Evolutionary conservation across 2,888 invertebrate species (phyloP).

Genomic region (Sipha maydis): DNA sequence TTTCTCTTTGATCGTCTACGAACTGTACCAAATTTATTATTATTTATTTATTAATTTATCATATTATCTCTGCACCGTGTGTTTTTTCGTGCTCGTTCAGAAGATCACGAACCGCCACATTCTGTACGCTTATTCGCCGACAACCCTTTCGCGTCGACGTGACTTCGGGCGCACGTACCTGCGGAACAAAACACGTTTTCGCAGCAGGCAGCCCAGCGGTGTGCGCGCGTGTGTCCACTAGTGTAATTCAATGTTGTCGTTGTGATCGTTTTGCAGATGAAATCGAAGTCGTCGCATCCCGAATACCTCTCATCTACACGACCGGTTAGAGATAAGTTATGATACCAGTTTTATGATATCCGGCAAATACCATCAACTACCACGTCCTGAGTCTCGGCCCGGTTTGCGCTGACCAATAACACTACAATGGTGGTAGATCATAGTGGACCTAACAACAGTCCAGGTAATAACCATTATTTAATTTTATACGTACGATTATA

Average conservation of each 20-base stretch:
- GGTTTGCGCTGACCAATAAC: constrained; percentile 42
- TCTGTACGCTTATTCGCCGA: neutral
- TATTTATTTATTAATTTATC: too few species aligned
- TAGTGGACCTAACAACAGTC: constrained; percentile 51
- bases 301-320: constrained; percentile 42
- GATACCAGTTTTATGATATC: constrained; percentile 59
- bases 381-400: constrained; percentile 36
- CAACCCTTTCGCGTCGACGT: neutral
- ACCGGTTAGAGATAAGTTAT: constrained; percentile 60
- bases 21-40: too few species aligned
- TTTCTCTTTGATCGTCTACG: too few species aligned
- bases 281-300: constrained; percentile 50
- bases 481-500: neutral
- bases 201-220: neutral
- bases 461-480: constrained; percentile 38
- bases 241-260: neutral
- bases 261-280: constrained; percentile 48
- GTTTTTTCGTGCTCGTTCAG: too few species aligned
- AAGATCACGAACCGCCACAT: too few species aligned
- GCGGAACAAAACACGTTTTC: neutral
- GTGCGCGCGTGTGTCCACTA: neutral
- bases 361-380: neutral
- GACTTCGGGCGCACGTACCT: neutral
- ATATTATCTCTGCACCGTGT: too few species aligned
- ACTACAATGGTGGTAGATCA: constrained; percentile 61